phyloP scores from a whole-genome alignment of 1,140 invertebrate genomes.

The Apis dorsata region DNA sequence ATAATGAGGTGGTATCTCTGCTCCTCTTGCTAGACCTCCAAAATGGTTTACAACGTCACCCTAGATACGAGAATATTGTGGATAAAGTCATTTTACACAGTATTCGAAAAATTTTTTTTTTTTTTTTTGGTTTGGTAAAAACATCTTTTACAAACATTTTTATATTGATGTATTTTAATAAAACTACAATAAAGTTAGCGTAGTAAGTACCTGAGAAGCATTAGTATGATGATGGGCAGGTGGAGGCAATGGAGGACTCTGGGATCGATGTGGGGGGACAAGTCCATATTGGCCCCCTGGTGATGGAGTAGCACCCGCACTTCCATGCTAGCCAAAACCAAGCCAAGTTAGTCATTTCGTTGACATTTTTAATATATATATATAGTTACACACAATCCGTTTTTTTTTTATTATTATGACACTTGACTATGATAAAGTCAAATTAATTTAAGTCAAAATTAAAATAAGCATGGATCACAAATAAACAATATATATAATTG shows the following conservation, averaged over 20 bases:
- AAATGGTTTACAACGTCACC: slow-evolving; percentile 82
- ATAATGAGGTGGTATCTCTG: slow-evolving; percentile 79
- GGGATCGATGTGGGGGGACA: slow-evolving; percentile 78
- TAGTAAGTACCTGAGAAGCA: slow-evolving; percentile 85
- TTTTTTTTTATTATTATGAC: slow-evolving; percentile 3
- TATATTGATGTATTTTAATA: neutral
- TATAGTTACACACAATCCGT: slow-evolving; percentile 9
- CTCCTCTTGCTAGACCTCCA: slow-evolving; percentile 69
- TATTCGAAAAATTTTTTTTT: neutral
- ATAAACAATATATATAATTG: neutral
- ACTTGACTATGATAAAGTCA: neutral
- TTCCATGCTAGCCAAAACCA: slow-evolving; percentile 78
- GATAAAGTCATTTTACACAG: neutral
- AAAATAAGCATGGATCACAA: neutral
- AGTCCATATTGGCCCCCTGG: slow-evolving; percentile 77
- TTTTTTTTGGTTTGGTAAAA: neutral
- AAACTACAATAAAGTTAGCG: slow-evolving; percentile 45
- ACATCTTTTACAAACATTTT: neutral
- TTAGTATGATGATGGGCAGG: slow-evolving; percentile 90
- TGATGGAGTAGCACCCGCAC: slow-evolving; percentile 74
- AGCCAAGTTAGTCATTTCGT: slow-evolving; percentile 66
- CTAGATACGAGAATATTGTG: slow-evolving; percentile 76
- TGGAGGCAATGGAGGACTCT: slow-evolving; percentile 84
- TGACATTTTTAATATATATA: neutral
- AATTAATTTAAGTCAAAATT: neutral